Conservation (phyloP, 1,140 invertebrate genomes). For the Pygmarrhopalites habei region DNA sequence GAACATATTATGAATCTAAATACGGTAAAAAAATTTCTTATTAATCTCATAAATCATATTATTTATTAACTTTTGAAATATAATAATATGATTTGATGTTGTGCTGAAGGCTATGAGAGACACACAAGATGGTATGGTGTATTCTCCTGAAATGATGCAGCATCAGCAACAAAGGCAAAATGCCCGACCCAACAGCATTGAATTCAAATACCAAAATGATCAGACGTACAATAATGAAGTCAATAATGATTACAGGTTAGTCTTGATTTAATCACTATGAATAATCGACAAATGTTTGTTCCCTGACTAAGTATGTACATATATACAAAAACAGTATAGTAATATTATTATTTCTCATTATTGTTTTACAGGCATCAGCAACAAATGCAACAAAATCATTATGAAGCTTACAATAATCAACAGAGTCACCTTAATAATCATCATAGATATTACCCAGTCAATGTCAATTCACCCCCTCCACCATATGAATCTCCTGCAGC, state of each 20-base stretch:
- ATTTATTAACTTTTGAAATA: not conserved
- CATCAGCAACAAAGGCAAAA: conserved; percentile 1
- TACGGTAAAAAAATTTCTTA: not conserved
- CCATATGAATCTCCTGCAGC: conserved; percentile 2
- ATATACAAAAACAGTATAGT: too few relatives aligned
- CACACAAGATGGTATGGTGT: not conserved
- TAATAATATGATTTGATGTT: not conserved
- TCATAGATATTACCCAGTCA: not conserved
- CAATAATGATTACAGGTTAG: conserved; percentile 1
- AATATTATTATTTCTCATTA: too few relatives aligned
- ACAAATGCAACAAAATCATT: conserved; percentile 1
- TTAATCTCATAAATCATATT: not conserved
- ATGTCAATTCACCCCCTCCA: conserved; percentile 2
- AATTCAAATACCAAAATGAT: not conserved
- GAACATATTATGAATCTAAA: conserved; percentile 65
- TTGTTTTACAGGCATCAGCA: too few relatives aligned
- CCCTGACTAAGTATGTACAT: too few relatives aligned
- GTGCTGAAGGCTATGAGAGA: not conserved
- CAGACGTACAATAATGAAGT: not conserved
- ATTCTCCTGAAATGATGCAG: not conserved
- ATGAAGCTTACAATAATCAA: conserved; percentile 6
- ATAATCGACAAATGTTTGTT: too few relatives aligned
- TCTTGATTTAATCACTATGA: too few relatives aligned
- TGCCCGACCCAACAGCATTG: not conserved
- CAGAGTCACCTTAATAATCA: not conserved